Evolutionary conservation across 2,888 invertebrate genomes (phyloP), one percentile per base, ranked within the genome.

Genomic region (Mesorhabditis sp.): DNA sequence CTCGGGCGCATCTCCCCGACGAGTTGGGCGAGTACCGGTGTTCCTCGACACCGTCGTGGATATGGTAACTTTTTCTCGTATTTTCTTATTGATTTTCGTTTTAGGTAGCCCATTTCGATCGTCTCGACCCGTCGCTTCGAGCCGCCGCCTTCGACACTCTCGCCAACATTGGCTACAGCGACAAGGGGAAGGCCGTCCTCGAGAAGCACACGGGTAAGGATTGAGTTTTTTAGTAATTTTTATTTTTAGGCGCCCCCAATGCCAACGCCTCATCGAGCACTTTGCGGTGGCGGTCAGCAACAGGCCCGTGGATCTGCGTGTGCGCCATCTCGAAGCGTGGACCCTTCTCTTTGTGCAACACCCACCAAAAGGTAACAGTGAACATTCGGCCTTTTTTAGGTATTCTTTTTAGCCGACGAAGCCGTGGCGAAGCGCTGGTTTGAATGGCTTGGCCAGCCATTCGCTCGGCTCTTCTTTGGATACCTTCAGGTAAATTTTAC

Each of bases 101-200:
- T 50, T 50, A 50, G 58, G n/a, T 50, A 13, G 7, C 58, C 58
- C 58, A 50, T 50, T 50, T 50, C n/a, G 58, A 50, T 50, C 58
- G 58, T 13, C n/a, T 50, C 10, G 58, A 50, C n/a, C 58, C 58
- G n/a, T 50, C 58, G n/a, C 58, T 50, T 50, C 58, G 58, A 50
- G 7, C n/a, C 10, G n/a, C n/a, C n/a, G 58, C 58, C n/a, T 50
- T 50, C n/a, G 58, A 50, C n/a, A 50, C 58, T 13, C 58, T 50
- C n/a, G 58, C 10, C 7, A 50, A 50, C n/a, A n/a, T 50, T n/a
- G 58, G 58, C n/a, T n/a, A 50, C n/a, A 13, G 10, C 58, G 58
- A n/a, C 10, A n/a, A 50, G 58, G 58, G 10, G 58, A 50, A 50
- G n/a, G 58, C n/a, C 58, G 58, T 13, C 7, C n/a, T 50, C 10